Conservation (phyloP, 1,140 invertebrate genomes). For the Alviniconcha marisindica region DNA sequence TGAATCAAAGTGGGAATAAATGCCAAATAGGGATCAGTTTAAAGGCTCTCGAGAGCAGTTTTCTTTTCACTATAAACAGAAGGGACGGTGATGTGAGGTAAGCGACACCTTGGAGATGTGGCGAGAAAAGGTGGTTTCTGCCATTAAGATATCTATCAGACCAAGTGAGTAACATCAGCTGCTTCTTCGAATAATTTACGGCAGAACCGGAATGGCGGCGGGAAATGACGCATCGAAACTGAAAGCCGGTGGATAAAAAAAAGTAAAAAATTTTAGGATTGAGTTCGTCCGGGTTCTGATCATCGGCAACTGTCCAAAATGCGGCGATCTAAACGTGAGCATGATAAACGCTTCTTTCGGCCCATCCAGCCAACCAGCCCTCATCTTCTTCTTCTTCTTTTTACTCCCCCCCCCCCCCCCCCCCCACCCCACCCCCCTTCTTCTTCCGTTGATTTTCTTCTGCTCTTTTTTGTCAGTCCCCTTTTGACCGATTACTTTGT, state of each 20-base stretch:
- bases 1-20: slow-evolving; percentile 34
- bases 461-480: no score
- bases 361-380: neutral
- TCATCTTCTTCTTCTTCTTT: neutral
- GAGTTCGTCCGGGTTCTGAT: neutral
- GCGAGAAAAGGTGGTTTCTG: neutral
- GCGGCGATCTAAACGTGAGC: no score
- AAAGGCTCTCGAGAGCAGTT: neutral
- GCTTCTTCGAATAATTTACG: no score
- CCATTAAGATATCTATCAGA: slow-evolving; percentile 5
- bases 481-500: no score
- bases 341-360: no score
- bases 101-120: neutral
- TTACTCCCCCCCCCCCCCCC: neutral
- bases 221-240: no score
- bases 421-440: neutral
- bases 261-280: no score
- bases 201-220: no score
- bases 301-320: no score
- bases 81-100: neutral
- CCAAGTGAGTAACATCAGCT: neutral
- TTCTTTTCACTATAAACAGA: neutral
- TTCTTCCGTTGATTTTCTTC: no score
- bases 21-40: slow-evolving; percentile 34
- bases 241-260: no score